These are phyloP conservation scores for Ormyrus thymus DNA, from an alignment of 2,888 invertebrate genomes.

Conservation along the genomic window DNA sequence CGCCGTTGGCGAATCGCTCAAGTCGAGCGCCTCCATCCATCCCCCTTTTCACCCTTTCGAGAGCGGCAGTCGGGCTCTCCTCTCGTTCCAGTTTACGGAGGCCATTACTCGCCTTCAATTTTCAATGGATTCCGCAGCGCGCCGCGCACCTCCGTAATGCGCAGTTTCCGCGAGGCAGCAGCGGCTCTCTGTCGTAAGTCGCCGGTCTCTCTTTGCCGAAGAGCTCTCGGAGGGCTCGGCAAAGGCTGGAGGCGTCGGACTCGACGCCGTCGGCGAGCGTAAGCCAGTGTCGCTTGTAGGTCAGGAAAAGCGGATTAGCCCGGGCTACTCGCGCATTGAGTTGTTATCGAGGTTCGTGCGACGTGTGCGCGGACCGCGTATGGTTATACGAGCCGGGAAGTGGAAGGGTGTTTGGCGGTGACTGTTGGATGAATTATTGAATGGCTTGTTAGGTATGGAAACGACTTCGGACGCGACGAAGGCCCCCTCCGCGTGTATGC, in stretches of 20 bases:
- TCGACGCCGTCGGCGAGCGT: no score
- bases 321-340: neutral
- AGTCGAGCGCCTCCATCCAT: constrained; percentile 3
- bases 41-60: neutral
- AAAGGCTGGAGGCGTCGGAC: no score
- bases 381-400: neutral
- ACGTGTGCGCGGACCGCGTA: neutral
- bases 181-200: no score
- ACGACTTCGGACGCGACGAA: neutral
- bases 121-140: constrained; percentile 26
- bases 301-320: no score
- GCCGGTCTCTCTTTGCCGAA: no score
- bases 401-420: neutral
- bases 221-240: no score
- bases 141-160: neutral
- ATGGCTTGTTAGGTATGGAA: constrained; percentile 35
- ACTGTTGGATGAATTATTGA: constrained; percentile 22
- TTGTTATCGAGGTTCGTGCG: neutral
- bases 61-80: neutral
- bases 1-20: constrained; percentile 32
- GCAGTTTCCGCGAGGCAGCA: no score
- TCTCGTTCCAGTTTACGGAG: constrained; percentile 41
- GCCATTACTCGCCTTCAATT: constrained; percentile 44
- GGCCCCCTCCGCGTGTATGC: neutral
- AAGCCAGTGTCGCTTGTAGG: no score